Evolutionary conservation across 2,113 vertebrate genomes (phyloP), one percentile per base, ranked within the genome.

Genomic region (Sander vitreus): DNA sequence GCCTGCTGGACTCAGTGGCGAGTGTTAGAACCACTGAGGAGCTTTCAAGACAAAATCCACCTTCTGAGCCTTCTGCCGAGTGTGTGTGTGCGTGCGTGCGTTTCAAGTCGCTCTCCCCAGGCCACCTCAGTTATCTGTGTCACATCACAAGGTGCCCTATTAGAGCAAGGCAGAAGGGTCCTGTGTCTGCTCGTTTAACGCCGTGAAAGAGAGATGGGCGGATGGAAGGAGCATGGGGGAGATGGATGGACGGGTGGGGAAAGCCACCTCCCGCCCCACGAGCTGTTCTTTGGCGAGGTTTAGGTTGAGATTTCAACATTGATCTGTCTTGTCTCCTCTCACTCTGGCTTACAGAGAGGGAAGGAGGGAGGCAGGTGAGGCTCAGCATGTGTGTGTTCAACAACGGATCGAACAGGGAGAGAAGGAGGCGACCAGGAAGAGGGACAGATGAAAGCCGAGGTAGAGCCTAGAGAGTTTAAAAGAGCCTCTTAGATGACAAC

Each of bases 31-130:
- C 78, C 87, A 83, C 79, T 33, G 83, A 86, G 80, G 88, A 85
- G 90, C 92, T 94, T 95, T 95, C 88, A 95, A 93, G 91, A 88
- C 90, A 85, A 95, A 95, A 95, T 94, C 93, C 92, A 92, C 93
- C 89, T 91, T 94, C 90, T 92, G 90, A 92, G 85, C 87, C 59
- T 78, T 90, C 65, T 63, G 82, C 43, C 1, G 21, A 33, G 73
- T 64, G 64, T 79, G 79, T 74, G 81, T 58, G 78, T 63, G 50
- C 58, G 66, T 50, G 50, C 16, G 50, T 15, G n/a, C 4, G 85
- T 95, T 95, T 96, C 84, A 95, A 94, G 94, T 93, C 6, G 60
- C 76, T 91, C 93, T 88, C 88, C 82, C 90, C 85, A 65, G 91
- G 89, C 92, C 88, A 91, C 86, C 87, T 86, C 86, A 48, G 89